These are phyloP conservation scores for Galleria mellonella DNA, from an alignment of 1,140 invertebrate genomes.

Conservation along the genomic window DNA sequence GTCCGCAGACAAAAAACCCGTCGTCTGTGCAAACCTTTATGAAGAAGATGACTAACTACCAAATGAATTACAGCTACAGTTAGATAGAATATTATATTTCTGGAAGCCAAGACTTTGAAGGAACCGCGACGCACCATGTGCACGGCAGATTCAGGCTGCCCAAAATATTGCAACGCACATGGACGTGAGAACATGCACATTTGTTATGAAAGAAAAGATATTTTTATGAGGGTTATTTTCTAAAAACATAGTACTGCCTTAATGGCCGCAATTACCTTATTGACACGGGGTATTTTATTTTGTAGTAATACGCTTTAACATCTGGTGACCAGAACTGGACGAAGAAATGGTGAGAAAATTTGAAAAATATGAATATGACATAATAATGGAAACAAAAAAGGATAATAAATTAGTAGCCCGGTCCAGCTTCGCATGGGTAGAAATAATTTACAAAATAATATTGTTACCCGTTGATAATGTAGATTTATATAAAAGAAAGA, in stretches of 20 bases:
- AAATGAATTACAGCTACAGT: slow-evolving; percentile 6
- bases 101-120: slow-evolving; percentile 41
- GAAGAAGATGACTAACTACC: slow-evolving; percentile 2
- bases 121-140: slow-evolving; percentile 42
- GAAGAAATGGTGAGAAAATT: no score
- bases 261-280: background rate
- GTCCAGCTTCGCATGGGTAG: no score
- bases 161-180: slow-evolving; percentile 60
- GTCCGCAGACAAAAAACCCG: no score
- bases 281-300: background rate
- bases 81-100: slow-evolving; percentile 29
- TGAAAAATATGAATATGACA: no score
- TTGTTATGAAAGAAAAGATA: slow-evolving; percentile 45
- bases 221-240: slow-evolving; percentile 29
- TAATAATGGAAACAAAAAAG: no score
- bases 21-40: no score
- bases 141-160: slow-evolving; percentile 55
- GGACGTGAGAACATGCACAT: slow-evolving; percentile 50
- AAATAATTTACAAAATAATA: no score
- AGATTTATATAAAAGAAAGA: no score
- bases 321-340: background rate
- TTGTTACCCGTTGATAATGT: no score
- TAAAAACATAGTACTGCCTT: no score
- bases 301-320: slow-evolving; percentile 4
- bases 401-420: no score